Evolutionary conservation across 1,140 invertebrate species (phyloP).

Genomic region (Sinella curviseta): DNA sequence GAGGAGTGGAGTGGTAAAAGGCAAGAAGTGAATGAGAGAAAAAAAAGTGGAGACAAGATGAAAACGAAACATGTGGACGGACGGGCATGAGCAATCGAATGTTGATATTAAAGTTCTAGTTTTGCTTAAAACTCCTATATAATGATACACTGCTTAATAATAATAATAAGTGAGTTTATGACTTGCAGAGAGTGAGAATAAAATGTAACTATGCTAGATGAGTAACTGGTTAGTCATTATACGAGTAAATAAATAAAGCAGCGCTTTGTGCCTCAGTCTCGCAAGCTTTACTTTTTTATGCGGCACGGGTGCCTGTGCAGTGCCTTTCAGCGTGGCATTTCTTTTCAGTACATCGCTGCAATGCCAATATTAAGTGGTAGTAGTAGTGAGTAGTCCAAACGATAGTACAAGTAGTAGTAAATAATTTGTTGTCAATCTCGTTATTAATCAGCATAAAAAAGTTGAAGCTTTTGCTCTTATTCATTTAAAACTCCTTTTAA

Average conservation of each 20-base stretch:
- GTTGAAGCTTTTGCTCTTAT: neutral
- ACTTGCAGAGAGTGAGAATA: neutral
- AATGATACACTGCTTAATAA: neutral
- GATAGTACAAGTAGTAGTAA: conserved; percentile 21
- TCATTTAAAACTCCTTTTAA: neutral
- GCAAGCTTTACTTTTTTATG: too few species aligned
- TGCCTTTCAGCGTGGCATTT: too few species aligned
- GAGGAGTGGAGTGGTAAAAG: too few species aligned
- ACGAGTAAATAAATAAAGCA: neutral
- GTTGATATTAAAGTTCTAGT: conserved; percentile 16
- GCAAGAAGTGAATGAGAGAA: too few species aligned
- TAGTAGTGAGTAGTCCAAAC: too few species aligned
- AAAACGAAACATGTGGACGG: conserved; percentile 6
- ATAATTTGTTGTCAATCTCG: conserved; percentile 26
- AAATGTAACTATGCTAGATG: neutral
- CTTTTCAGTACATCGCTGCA: too few species aligned
- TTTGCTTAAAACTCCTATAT: conserved; percentile 12
- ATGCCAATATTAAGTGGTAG: too few species aligned
- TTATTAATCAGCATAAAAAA: conserved; percentile 5
- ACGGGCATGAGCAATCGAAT: conserved; percentile 4
- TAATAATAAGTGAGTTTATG: neutral
- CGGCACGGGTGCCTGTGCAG: too few species aligned
- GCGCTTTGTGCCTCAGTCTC: too few species aligned
- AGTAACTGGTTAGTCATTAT: neutral
- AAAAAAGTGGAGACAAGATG: conserved; percentile 3